Evolutionary conservation across 2,888 invertebrate species (phyloP), one percentile per base, ranked within the genome.

Genomic region (Strigamia crassipes): DNA sequence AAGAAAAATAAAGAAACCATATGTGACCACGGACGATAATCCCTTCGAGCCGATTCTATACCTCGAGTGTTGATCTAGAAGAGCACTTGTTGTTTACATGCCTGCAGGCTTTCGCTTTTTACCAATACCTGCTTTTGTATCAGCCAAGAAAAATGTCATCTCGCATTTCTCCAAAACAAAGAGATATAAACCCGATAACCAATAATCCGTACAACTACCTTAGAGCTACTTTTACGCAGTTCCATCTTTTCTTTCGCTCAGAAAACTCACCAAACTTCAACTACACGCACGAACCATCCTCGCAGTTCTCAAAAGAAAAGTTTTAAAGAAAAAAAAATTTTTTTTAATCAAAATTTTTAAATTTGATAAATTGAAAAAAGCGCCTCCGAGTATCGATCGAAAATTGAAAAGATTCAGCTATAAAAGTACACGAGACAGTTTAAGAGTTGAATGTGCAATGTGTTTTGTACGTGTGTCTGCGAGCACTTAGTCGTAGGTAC

Each of bases 101-200:
- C 61, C 61, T 66, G 61, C 21, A 66, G 23, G 61, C 61, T 12
- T 23, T 18, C n/a, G 23, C 21, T 23, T 66, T 66, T 66, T 66
- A 66, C 61, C 61, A 21, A 66, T 66, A 66, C 61, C 8, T 66
- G 21, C 23, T 66, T 23, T 23, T 66, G 23, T 66, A 66, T 66
- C 61, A 21, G 61, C 5, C 21, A 12, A 23, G 21, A n/a, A 66
- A 66, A 66, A 66, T 66, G 61, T 66, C 61, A 66, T 66, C 21
- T 66, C 61, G 12, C n/a, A 66, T 46, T 46, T 46, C 46, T 46
- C 12, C 10, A 18, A 23, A 66, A 66, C 61, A 66, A 51, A 66
- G 23, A 66, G 61, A 66, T 66, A 21, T 66, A 66, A 66, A 66
- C 21, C 61, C 61, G 61, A 66, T 66, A 66, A 66, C 61, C 61